Evolutionary conservation across 2,888 invertebrate species (phyloP).

Genomic region (Ornithoptera alexandrae): DNA sequence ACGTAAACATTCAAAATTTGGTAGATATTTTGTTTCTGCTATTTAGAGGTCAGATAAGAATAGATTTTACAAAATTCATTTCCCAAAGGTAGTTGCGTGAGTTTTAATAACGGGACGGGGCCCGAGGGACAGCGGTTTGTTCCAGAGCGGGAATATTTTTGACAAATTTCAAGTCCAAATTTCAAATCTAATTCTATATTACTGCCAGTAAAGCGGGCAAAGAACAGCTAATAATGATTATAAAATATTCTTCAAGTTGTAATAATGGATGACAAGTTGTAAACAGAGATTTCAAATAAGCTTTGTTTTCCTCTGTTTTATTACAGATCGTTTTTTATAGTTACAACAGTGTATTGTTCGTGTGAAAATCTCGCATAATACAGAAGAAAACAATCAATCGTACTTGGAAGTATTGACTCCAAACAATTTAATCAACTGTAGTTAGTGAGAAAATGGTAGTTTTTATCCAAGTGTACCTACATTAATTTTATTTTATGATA

Average conservation of each 20-base stretch:
- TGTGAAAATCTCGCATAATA: slow-evolving; percentile 45
- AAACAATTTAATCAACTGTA: slow-evolving; percentile 45
- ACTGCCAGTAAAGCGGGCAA: too few relatives aligned
- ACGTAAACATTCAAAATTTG: too few relatives aligned
- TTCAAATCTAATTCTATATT: background rate
- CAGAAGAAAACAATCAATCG: slow-evolving; percentile 48
- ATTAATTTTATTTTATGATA: background rate
- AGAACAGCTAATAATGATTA: background rate
- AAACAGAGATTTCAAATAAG: slow-evolving; percentile 27
- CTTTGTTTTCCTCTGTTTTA: slow-evolving; percentile 41
- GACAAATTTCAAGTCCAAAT: too few relatives aligned
- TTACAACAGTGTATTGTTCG: slow-evolving; percentile 57
- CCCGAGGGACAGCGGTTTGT: too few relatives aligned
- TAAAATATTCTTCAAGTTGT: slow-evolving; percentile 1
- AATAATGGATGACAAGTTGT: slow-evolving; percentile 16
- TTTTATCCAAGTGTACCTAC: slow-evolving; percentile 23
- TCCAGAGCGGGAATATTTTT: too few relatives aligned
- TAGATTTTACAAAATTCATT: too few relatives aligned
- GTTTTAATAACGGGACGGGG: too few relatives aligned
- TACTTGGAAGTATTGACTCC: slow-evolving; percentile 42
- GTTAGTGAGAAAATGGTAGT: slow-evolving; percentile 38
- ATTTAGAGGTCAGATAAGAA: too few relatives aligned
- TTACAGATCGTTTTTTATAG: slow-evolving; percentile 43
- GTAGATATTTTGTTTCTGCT: too few relatives aligned
- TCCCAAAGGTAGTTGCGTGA: too few relatives aligned